Conservation (phyloP, 2,797 vertebrate genomes). For the Phalanger gymnotis region DNA sequence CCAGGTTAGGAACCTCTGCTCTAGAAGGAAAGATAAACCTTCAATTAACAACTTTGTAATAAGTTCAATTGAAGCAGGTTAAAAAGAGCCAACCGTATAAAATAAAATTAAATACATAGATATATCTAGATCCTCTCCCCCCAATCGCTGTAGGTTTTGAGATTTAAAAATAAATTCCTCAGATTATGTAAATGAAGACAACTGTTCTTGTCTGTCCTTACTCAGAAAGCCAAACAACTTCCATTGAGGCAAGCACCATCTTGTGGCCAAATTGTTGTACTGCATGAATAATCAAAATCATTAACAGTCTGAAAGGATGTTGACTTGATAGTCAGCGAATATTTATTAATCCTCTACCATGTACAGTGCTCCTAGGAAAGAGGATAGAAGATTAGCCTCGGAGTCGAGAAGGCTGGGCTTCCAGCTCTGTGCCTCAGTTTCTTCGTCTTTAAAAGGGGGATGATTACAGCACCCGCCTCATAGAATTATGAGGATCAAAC, state of each 20-base stretch:
- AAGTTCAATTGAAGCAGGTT: not conserved
- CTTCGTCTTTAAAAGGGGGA: not conserved
- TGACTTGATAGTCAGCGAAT: not conserved
- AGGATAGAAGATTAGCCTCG: not conserved
- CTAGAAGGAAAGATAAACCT: not conserved
- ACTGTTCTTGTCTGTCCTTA: not conserved
- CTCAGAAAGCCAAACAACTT: not conserved
- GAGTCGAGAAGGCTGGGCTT: not conserved
- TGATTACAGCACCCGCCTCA: not conserved
- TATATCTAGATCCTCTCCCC: not conserved
- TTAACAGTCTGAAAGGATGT: not conserved
- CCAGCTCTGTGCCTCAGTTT: not conserved
- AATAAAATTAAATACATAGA: not conserved
- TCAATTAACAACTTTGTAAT: not conserved
- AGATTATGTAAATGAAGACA: not conserved
- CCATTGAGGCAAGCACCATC: not conserved
- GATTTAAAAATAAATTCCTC: not conserved
- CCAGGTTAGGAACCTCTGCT: not conserved
- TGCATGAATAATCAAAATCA: slow-evolving; percentile 10
- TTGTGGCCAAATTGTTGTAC: not conserved
- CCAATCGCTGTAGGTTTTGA: not conserved
- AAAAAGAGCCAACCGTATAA: not conserved
- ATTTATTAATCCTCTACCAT: not conserved
- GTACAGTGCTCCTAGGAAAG: not conserved
- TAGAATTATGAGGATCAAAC: not conserved